phyloP scores from a whole-genome alignment of 35 echinoderm and acorn worm genomes.

The Acanthaster planci region DNA sequence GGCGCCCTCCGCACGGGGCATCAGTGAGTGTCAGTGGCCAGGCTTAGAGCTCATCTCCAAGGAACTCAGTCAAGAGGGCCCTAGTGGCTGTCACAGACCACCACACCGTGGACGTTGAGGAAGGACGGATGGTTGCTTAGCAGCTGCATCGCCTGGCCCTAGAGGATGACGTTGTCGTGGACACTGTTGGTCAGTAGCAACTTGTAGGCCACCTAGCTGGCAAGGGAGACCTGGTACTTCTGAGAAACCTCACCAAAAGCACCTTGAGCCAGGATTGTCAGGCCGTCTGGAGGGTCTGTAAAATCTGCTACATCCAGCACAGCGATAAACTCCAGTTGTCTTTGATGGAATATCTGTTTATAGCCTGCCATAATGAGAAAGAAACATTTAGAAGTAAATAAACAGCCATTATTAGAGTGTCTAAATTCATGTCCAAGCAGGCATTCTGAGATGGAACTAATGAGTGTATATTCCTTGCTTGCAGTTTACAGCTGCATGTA shows the following conservation, averaged over 20 bases:
- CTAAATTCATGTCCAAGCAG: not conserved
- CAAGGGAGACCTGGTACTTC: not conserved
- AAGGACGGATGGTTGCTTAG: not conserved
- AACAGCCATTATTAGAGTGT: not conserved
- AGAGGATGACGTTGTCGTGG: not conserved
- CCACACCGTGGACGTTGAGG: not conserved
- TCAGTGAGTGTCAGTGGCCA: conserved; percentile 8
- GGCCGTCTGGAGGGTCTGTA: not conserved
- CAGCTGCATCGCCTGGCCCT: not conserved
- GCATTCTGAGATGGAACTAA: not conserved
- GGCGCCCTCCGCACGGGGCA: not conserved
- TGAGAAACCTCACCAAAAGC: not conserved
- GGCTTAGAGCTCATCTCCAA: not conserved
- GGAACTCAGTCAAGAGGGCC: not conserved
- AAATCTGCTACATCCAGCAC: not conserved
- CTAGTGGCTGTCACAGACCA: not conserved
- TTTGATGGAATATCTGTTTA: not conserved
- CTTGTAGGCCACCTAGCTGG: not conserved
- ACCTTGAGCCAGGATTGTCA: not conserved
- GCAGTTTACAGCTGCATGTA: not conserved
- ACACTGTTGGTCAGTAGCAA: not conserved
- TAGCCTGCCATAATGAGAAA: not conserved
- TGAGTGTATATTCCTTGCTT: not conserved
- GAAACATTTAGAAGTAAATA: not conserved
- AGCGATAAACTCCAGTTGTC: not conserved